These are phyloP conservation scores for Sturmia bella DNA, from an alignment of 2,888 invertebrate genomes.

Conservation along the genomic window DNA sequence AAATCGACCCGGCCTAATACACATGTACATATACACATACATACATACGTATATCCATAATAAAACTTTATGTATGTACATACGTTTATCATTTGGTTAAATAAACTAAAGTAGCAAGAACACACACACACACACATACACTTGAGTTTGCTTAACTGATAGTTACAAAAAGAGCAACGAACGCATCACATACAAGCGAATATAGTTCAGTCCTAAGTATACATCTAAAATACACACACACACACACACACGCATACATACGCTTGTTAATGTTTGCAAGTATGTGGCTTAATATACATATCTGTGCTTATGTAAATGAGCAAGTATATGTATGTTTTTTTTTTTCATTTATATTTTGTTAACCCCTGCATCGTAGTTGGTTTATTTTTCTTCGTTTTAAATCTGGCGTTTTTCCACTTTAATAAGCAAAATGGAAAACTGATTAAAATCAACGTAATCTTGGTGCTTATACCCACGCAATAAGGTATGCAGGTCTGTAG, in stretches of 20 bases:
- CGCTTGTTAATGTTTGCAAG: neutral
- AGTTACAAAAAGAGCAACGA: slow-evolving; percentile 20
- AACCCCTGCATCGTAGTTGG: slow-evolving; percentile 2
- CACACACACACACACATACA: neutral
- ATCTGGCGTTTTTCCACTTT: slow-evolving; percentile 43
- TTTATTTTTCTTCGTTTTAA: slow-evolving; percentile 2
- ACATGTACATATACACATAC: neutral
- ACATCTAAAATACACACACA: neutral
- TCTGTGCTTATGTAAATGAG: neutral
- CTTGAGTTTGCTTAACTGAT: slow-evolving; percentile 50
- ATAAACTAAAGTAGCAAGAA: slow-evolving; percentile 21
- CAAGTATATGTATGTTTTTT: neutral
- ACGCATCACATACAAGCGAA: neutral
- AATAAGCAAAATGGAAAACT: slow-evolving; percentile 54
- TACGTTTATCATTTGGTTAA: slow-evolving; percentile 2
- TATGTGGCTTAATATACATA: neutral
- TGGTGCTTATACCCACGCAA: slow-evolving; percentile 3
- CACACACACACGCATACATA: neutral
- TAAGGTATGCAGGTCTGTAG: neutral
- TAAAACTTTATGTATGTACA: neutral
- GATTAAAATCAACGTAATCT: slow-evolving; percentile 63
- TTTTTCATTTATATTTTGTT: slow-evolving; percentile 15
- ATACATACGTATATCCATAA: neutral
- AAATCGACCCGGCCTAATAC: too few relatives aligned
- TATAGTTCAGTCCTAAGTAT: neutral